Conservation (phyloP, 2,888 invertebrate species). For the Philaethria dido region DNA sequence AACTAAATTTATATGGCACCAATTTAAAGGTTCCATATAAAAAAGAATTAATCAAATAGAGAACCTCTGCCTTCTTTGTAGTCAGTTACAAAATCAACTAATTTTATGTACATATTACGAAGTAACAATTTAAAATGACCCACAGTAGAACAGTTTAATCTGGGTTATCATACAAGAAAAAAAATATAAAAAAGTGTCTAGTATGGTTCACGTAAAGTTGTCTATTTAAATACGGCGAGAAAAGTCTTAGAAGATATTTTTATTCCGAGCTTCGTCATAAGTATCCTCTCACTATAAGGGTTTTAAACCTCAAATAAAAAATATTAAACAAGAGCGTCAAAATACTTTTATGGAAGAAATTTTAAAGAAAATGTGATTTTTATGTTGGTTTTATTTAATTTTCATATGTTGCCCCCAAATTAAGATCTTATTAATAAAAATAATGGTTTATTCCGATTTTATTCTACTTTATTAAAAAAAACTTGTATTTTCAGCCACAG, state of each 20-base stretch:
- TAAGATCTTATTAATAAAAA: neutral
- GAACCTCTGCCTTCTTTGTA: too few species aligned
- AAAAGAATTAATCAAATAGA: too few species aligned
- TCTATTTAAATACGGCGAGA: slow-evolving; percentile 17
- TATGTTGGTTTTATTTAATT: neutral
- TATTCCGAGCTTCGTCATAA: slow-evolving; percentile 21
- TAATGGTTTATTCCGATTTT: too few species aligned
- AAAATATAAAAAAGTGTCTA: neutral
- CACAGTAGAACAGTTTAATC: slow-evolving; percentile 7
- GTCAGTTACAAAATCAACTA: too few species aligned
- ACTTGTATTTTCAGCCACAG: too few species aligned
- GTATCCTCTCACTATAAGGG: slow-evolving; percentile 18
- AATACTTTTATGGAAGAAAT: slow-evolving; percentile 1
- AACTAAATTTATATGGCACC: too few species aligned
- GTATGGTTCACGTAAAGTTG: neutral
- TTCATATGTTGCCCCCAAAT: neutral
- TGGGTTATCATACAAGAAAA: neutral
- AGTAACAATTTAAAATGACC: slow-evolving; percentile 7
- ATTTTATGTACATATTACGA: neutral
- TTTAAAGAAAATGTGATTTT: neutral
- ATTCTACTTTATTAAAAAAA: too few species aligned
- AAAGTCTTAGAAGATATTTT: slow-evolving; percentile 22
- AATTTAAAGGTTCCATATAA: too few species aligned
- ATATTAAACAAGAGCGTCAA: slow-evolving; percentile 5
- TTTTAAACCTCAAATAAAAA: slow-evolving; percentile 27